Evolutionary conservation across 35 echinoderm and acorn worm genomes (phyloP).

Genomic region (Heliocidaris tuberculata): DNA sequence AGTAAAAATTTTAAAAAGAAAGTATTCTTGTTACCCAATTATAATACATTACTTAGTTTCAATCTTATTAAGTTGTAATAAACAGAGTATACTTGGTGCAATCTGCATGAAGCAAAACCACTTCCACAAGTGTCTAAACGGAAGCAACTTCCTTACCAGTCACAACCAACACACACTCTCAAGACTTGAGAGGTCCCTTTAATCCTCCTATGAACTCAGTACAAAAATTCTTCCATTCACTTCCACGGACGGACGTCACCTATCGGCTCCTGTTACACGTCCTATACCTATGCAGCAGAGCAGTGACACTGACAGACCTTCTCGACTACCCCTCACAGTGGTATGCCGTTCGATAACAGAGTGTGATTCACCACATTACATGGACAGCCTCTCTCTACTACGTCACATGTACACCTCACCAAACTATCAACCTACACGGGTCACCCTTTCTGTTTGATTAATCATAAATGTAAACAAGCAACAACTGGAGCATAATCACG

Average conservation of each 20-base stretch:
- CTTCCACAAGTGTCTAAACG: not conserved
- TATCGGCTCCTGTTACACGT: not conserved
- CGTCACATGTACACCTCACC: not conserved
- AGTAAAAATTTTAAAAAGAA: too few relatives aligned
- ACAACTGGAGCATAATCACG: not conserved
- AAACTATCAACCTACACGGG: not conserved
- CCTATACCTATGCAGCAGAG: not conserved
- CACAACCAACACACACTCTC: not conserved
- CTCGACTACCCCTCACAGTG: not conserved
- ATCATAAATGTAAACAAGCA: conserved; percentile 4
- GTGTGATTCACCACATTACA: not conserved
- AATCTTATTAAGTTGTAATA: too few relatives aligned
- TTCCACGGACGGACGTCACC: not conserved
- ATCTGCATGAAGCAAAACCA: not conserved
- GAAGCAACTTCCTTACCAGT: not conserved
- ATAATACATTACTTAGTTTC: too few relatives aligned
- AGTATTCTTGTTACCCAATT: too few relatives aligned
- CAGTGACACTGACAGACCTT: not conserved
- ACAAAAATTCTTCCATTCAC: not conserved
- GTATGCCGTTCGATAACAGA: conserved; percentile 9
- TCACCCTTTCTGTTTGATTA: not conserved
- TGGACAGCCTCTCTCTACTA: not conserved
- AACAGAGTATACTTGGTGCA: too few relatives aligned
- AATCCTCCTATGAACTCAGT: not conserved
- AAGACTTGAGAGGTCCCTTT: not conserved